Evolutionary conservation across 2,113 vertebrate genomes (phyloP), one percentile per base, ranked within the genome.

Genomic region (Callopanchax toddi): DNA sequence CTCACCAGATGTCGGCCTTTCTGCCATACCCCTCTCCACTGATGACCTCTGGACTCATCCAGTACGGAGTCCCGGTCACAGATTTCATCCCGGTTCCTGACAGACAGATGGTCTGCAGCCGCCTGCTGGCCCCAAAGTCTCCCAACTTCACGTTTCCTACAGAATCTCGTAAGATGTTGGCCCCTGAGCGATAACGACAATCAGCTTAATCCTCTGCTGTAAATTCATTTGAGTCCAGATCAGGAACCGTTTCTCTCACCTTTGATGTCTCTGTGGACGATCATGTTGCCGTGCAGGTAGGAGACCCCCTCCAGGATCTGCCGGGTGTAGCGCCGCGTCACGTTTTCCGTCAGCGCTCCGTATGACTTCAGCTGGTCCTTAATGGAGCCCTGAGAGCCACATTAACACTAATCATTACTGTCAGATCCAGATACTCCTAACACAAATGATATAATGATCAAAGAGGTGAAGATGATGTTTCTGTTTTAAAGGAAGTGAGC

Each of bases 251-350:
- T 8, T 9, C 1, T 17, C 23, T 87, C 85, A 99, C 97, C 97
- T 96, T 99, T 99, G 82, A 99, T 97, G 91, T 99, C 97, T 87
- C 97, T 91, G 89, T 99, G 97, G 70, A 99, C 97, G 75, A 99
- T 99, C 97, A 99, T 99, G 84, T 99, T 99, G 87, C 96, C 98
- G 91, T 99, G 97, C 82, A 99, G 94, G 91, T 99, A 99, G 63
- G 96, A 95, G 40, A 99, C 96, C 0, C 97, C 97, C 84, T 99
- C 97, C 81, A 99, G 91, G 86, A 99, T 99, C 91, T 99, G 97
- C 26, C 97, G 91, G 0, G 97, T 98, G 23, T 99, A 99, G 80
- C 95, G 96, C 16, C 97, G 95, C 2, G 97, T 98, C 84, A 99
- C 97, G 4, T 98, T 97, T 85, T 99, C 97, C 55, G 97, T 99